Evolutionary conservation across 2,888 invertebrate species (phyloP), one percentile per base, ranked within the genome.

Genomic region (Cephus sareptanus): DNA sequence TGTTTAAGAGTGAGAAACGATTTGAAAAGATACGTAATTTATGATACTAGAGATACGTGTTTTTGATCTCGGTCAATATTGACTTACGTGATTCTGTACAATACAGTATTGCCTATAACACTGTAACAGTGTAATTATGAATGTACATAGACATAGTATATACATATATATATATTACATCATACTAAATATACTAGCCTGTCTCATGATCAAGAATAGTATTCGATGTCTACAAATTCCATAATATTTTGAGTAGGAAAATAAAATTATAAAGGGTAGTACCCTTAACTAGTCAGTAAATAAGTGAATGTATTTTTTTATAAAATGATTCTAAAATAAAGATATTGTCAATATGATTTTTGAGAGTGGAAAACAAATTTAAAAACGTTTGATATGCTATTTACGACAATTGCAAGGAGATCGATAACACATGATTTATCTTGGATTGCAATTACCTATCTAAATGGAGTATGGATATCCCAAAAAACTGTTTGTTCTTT

Each of bases 221-320:
- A 6, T 56, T 56, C 15, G 56, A 56, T 56, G 23, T 56, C 56
- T 56, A 56, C 56, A 56, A 23, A 56, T 56, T 56, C 56, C 56
- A 56, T 56, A 56, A 23, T 56, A 56, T 23, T 56, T 23, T 56
- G 23, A 56, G 23, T 56, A 56, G 56, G 23, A 9, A 56, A 15
- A 40, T 56, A 23, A 56, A 0, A 56, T 56, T 56, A 40, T 15
- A 6, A 40, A 40, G 15, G 40, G 40, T 40, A 56, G 9, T 9
- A 56, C 23, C 56, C 23, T 80, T 82, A 81, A 87, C 90, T 90
- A 90, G 90, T 90, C 90, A 90, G 85, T 90, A 89, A 83, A 87
- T 88, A 89, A 88, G 86, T 87, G 83, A 88, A 88, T 90, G 88
- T 90, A 89, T 89, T 88, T 90, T 90, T 89, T 89, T 89, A 90